phyloP scores from a whole-genome alignment of 2,888 invertebrate species.

The Tuberolachnus salignus region DNA sequence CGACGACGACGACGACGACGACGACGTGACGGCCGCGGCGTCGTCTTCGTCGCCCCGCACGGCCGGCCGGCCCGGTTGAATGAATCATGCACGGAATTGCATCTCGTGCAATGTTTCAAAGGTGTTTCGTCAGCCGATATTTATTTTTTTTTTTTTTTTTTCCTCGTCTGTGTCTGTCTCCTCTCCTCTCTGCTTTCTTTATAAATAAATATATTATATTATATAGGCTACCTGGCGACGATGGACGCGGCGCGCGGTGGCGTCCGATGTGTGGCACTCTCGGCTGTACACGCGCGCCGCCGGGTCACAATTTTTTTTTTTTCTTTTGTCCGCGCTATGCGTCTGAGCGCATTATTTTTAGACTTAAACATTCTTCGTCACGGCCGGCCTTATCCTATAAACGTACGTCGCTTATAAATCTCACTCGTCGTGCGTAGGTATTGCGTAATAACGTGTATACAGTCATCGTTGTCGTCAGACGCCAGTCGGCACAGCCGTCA shows the following conservation, averaged over 20 bases:
- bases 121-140: slow-evolving; percentile 49
- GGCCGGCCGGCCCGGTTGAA: too few relatives aligned
- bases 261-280: neutral
- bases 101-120: slow-evolving; percentile 19
- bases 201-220: neutral
- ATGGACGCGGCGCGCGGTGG: neutral
- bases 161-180: too few relatives aligned
- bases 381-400: neutral
- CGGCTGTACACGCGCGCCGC: neutral
- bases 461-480: too few relatives aligned
- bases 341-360: slow-evolving; percentile 47
- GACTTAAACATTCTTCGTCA: slow-evolving; percentile 36
- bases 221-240: slow-evolving; percentile 49
- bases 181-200: neutral
- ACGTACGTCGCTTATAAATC: neutral
- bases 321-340: slow-evolving; percentile 3
- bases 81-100: slow-evolving; percentile 7
- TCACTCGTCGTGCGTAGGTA: too few relatives aligned
- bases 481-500: too few relatives aligned
- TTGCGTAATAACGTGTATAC: too few relatives aligned
- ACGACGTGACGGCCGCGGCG: neutral
- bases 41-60: slow-evolving; percentile 1
- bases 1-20: neutral
- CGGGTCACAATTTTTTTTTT: slow-evolving; percentile 43
- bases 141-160: too few relatives aligned